A percentile compares a stretch with the other conserved stretches of the same genome.
Conservation (phyloP, 2,888 invertebrate species). For the Drosophila acutilabella region DNA sequence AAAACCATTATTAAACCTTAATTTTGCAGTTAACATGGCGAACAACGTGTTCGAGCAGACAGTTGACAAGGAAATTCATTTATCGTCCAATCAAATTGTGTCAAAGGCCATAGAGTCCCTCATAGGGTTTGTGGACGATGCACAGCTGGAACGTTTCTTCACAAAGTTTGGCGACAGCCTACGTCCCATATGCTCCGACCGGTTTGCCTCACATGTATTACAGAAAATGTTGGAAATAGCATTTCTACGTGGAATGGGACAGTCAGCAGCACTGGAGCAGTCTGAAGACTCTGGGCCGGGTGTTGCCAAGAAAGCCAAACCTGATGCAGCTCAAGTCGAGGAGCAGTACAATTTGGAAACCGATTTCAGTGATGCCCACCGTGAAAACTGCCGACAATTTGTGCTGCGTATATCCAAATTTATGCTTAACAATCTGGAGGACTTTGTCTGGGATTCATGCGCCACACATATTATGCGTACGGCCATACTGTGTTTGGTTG, state of each 20-base stretch:
- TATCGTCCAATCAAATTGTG: slow-evolving; percentile 92
- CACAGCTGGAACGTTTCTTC: slow-evolving; percentile 88
- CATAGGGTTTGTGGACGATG: slow-evolving; percentile 88
- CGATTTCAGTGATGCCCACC: slow-evolving; percentile 85
- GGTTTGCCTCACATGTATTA: slow-evolving; percentile 92
- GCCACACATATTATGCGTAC: slow-evolving; percentile 92
- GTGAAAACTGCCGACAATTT: slow-evolving; percentile 88
- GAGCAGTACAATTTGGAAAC: slow-evolving; percentile 79
- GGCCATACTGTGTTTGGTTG: slow-evolving; percentile 89
- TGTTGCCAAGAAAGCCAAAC: slow-evolving; percentile 73
- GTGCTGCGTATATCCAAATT: slow-evolving; percentile 91
- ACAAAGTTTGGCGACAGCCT: slow-evolving; percentile 88
- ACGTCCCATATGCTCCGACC: slow-evolving; percentile 90
- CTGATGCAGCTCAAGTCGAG: slow-evolving; percentile 66
- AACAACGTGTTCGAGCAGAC: slow-evolving; percentile 92
- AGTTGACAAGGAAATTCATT: slow-evolving; percentile 89
- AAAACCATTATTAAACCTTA: background rate
- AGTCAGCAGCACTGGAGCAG: slow-evolving; percentile 52
- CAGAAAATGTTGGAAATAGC: slow-evolving; percentile 87
- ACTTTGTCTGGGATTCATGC: slow-evolving; percentile 91
- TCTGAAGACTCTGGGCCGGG: slow-evolving; percentile 66
- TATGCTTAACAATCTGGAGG: slow-evolving; percentile 93
- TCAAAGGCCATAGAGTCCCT: slow-evolving; percentile 92
- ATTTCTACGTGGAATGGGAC: slow-evolving; percentile 77
- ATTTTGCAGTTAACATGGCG: slow-evolving; percentile 86